These are phyloP conservation scores for Clusia tigrina DNA, from an alignment of 2,888 invertebrate species.

Conservation along the genomic window DNA sequence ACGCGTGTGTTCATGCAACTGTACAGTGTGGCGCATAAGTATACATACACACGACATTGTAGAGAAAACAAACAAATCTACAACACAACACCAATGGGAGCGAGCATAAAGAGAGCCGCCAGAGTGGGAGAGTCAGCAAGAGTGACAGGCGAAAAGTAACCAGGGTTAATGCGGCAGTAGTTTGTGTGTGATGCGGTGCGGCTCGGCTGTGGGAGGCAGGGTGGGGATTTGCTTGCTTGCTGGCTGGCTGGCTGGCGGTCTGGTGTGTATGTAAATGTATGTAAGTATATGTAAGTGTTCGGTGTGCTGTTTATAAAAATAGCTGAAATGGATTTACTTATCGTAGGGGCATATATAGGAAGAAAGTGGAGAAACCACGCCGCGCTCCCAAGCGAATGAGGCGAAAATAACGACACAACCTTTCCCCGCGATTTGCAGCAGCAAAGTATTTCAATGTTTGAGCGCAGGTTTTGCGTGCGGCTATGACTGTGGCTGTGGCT, in stretches of 20 bases:
- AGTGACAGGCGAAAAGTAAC: not conserved
- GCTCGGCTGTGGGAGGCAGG: no score
- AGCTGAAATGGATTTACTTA: constrained; percentile 30
- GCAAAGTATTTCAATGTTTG: not conserved
- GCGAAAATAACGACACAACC: not conserved
- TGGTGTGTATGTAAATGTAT: no score
- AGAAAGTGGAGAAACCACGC: not conserved
- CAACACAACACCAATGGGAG: not conserved
- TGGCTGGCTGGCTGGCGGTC: no score
- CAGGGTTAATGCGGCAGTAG: not conserved
- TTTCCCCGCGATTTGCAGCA: no score
- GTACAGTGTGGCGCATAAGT: not conserved
- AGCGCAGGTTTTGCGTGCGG: no score
- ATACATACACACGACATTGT: not conserved
- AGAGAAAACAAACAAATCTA: not conserved
- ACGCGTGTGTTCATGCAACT: not conserved
- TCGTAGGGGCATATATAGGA: not conserved
- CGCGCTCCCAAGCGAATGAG: not conserved
- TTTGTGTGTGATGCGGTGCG: not conserved
- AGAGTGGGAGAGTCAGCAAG: not conserved
- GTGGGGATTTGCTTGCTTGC: no score
- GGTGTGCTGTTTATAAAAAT: constrained; percentile 22
- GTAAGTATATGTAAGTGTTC: constrained; percentile 7
- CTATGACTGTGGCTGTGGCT: no score
- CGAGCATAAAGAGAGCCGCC: not conserved